Percentiles rank a stretch among this genome's conserved stretches.
phyloP scores from a whole-genome alignment of 2,888 invertebrate species.

The Neria commutata region DNA sequence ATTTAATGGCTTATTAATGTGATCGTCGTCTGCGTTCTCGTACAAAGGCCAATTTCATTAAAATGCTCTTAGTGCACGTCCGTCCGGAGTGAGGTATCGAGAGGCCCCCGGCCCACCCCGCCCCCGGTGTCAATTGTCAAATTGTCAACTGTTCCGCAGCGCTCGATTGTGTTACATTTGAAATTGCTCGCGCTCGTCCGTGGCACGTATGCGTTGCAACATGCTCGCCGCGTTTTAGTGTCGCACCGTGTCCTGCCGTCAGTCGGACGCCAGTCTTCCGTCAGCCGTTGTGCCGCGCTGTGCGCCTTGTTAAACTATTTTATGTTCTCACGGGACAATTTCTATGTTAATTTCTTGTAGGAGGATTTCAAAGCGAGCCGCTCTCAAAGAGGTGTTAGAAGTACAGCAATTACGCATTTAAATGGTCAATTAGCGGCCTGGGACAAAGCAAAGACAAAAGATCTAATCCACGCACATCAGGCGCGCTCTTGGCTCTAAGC shows the following conservation, averaged over 20 bases:
- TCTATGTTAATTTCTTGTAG: slow-evolving; percentile 49
- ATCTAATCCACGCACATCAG: too few relatives aligned
- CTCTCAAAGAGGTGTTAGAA: slow-evolving; percentile 42
- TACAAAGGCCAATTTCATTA: background rate
- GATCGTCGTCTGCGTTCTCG: background rate
- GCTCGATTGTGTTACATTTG: slow-evolving; percentile 37
- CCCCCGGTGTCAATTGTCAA: slow-evolving; percentile 6
- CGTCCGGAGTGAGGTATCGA: background rate
- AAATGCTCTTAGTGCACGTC: background rate
- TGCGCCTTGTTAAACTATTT: slow-evolving; percentile 48
- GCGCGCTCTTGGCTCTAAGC: too few relatives aligned
- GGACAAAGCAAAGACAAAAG: background rate
- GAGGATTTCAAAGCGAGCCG: slow-evolving; percentile 46
- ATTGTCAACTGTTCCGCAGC: slow-evolving; percentile 27
- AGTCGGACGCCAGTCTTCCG: slow-evolving; percentile 41
- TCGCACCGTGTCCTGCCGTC: slow-evolving; percentile 44
- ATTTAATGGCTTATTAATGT: slow-evolving; percentile 50
- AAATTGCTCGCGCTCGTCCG: slow-evolving; percentile 48
- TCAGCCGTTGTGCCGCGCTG: slow-evolving; percentile 16
- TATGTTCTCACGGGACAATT: slow-evolving; percentile 54
- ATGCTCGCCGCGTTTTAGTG: background rate
- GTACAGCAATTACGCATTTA: slow-evolving; percentile 48
- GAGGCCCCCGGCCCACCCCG: background rate
- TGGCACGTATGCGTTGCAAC: slow-evolving; percentile 14
- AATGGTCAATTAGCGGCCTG: slow-evolving; percentile 47